Base-by-base conservation (phyloP, 2,888 invertebrate species). In the Euphydryas editha region DNA sequence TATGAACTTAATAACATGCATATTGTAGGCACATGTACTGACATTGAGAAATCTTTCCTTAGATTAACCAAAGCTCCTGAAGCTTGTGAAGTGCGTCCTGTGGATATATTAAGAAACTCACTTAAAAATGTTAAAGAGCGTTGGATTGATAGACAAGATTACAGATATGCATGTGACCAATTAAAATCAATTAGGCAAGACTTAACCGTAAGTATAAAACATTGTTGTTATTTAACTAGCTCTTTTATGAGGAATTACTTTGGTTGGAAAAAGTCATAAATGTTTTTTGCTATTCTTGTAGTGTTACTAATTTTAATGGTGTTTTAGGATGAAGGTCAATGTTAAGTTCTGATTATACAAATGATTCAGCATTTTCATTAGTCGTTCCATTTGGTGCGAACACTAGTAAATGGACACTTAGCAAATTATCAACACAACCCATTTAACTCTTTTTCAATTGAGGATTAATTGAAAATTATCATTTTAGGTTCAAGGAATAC, bases 111-210 rank as follows among this genome's bases (percentile, higher is more conserved):
- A 69, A 94, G 94, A 77, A 95, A 95, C 83, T 97, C 99, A 55
- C 94, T 99, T 80, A 95, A 95, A 81, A 96, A 97, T 93, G 99
- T 99, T 13, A 98, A 99, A 89, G 94, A 95, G 55, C 96, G 96
- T 79, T 99, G 99, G 98, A 94, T 96, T 73, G 94, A 95, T 65
- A 97, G 96, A 79, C 96, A 96, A 82, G 99, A 99, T 92, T 99
- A 99, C 90, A 96, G 95, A 89, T 99, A 98, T 93, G 97, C 98
- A 68, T 99, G 99, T 93, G 99, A 99, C 94, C 99, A 99, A 90
- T 94, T 99, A 66, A 99, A 99, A 90, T 99, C 99, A 10, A 99
- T 99, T 75, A 94, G 99, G 76, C 99, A 99, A 93, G 99, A 99
- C 94, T 94, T 99, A 78, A 99, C 99, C 71, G 99, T 98, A 88